Conservation (phyloP, 2,113 vertebrate genomes). For the Meles meles region DNA sequence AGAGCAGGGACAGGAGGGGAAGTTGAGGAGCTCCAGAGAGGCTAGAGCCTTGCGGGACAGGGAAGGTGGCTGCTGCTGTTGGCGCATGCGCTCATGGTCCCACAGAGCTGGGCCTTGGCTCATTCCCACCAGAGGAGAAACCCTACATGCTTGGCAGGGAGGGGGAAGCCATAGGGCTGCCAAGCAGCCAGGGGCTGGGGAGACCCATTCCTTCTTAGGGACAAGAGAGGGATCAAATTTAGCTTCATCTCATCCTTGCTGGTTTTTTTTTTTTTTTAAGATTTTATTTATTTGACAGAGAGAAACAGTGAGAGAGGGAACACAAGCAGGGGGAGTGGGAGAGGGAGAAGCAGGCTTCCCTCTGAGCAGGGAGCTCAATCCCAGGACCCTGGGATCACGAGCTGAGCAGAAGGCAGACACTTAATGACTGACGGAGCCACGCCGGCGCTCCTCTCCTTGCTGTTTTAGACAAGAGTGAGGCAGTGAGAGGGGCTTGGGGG, state of each 20-base stretch:
- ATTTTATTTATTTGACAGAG: no score
- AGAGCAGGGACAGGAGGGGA: neutral
- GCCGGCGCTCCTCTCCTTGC: neutral
- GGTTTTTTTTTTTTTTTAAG: neutral
- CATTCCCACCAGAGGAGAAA: fast-evolving
- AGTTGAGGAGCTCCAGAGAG: neutral
- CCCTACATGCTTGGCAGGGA: neutral
- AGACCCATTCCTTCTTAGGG: neutral
- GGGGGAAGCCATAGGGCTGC: neutral
- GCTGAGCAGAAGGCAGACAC: no score
- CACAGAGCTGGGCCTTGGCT: neutral
- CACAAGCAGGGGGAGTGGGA: no score
- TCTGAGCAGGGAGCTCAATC: no score
- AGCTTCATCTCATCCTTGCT: neutral
- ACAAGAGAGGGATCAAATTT: neutral
- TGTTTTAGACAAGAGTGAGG: neutral
- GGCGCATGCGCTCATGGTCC: neutral
- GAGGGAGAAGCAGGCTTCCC: no score
- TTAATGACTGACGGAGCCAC: no score
- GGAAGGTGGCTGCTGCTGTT: neutral
- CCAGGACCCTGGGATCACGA: no score
- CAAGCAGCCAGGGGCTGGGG: neutral
- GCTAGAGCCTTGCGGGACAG: neutral
- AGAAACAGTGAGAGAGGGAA: no score
- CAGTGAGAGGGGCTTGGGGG: neutral